Evolutionary conservation across 2,888 invertebrate species (phyloP), one percentile per base, ranked within the genome.

Genomic region (Lasioglossum marginatum): DNA sequence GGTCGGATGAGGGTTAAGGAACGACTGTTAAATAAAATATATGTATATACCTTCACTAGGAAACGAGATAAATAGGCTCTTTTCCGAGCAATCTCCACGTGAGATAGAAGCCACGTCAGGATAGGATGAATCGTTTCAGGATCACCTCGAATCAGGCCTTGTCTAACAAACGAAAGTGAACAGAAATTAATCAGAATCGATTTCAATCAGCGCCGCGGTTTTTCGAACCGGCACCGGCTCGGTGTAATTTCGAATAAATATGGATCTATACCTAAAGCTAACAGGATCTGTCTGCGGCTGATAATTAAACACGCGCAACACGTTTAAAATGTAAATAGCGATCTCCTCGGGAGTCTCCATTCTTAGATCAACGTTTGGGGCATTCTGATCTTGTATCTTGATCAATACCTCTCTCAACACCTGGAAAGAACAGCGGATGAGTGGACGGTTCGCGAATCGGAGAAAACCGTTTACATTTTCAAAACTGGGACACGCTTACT

Each of bases 241-340:
- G 6, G 27, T 31, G 5, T 6, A 8, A 63, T 19, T 63, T 63
- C 2, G 6, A 52, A 74, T 4, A 72, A 31, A 45, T 37, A 37
- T 16, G 23, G 19, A 48, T 16, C 48, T 68, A 76, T 80, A 93
- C 94, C 94, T 92, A 84, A 94, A 94, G n/a, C 86, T 87, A 27
- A 89, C 78, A 14, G 94, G 93, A 83, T 96, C 95, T 4, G 96
- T 96, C 37, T 96, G 96, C 4, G 98, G 98, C 73, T 97, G 97
- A 93, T 98, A 98, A 95, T 98, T 98, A n/a, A 98, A 96, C 85
- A 97, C 96, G 83, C 97, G 96, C 31, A 98, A 95, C 94, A 97
- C 96, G 90, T 97, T 97, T 82, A 98, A 95, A 76, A 98, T 96
- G 66, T 97, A 96, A 71, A 98, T 95, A 0, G 97, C 97, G 31